Evolutionary conservation across 2,113 vertebrate genomes (phyloP).

Genomic region (Picathartes gymnocephalus): DNA sequence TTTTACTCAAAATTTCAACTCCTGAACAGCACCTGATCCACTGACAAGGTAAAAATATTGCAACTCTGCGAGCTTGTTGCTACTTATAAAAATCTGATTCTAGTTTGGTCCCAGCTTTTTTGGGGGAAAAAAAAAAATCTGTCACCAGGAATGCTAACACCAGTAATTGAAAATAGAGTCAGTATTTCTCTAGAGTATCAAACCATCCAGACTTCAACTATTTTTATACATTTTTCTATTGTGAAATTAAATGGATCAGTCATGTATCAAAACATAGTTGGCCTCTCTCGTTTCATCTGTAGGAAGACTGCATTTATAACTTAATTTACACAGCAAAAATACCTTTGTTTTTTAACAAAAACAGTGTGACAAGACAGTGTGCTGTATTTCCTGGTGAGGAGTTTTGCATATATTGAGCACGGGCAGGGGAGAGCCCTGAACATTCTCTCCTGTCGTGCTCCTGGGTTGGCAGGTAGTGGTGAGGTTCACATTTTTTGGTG

Average conservation of each 20-base stretch:
- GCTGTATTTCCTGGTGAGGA: background rate
- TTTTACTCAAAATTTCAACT: background rate
- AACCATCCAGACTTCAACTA: background rate
- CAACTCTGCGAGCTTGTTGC: background rate
- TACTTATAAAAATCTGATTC: constrained; percentile 22
- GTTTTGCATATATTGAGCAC: constrained; percentile 40
- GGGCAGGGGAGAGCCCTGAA: background rate
- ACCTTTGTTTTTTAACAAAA: constrained; percentile 42
- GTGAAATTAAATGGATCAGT: constrained; percentile 8
- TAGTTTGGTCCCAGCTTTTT: background rate
- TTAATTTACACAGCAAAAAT: constrained; percentile 51
- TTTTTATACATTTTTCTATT: background rate
- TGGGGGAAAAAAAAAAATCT: background rate
- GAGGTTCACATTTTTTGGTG: background rate
- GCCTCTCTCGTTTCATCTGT: constrained; percentile 43
- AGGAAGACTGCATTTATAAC: constrained; percentile 53
- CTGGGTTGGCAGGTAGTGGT: background rate
- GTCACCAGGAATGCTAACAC: background rate
- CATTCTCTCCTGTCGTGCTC: background rate
- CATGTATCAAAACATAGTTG: constrained; percentile 18
- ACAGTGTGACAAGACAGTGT: background rate
- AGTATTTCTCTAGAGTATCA: constrained; percentile 51
- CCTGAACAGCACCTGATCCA: background rate
- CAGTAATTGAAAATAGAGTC: constrained; percentile 56
- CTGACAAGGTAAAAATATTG: background rate